Evolutionary conservation across 2,888 invertebrate genomes (phyloP).

Genomic region (Julus scandinavius): DNA sequence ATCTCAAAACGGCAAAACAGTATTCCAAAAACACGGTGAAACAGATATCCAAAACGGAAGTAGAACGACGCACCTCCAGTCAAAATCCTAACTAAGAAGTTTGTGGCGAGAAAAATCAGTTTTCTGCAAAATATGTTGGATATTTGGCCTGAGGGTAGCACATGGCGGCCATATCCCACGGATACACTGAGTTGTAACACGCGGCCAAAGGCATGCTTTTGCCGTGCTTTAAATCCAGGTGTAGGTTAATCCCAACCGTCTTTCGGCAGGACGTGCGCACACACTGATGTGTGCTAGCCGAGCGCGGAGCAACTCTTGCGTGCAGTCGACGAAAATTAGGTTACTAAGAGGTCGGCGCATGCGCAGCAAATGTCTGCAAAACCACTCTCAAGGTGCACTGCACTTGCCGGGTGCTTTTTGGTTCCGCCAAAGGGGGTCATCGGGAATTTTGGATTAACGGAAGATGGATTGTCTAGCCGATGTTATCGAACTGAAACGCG

Average conservation of each 20-base stretch:
- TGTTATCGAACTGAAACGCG: conserved; percentile 3
- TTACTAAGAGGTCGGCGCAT: conserved; percentile 53
- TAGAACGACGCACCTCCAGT: neutral
- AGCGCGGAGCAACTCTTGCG: neutral
- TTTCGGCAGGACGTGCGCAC: neutral
- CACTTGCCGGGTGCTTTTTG: neutral
- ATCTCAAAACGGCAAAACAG: neutral
- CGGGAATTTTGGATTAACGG: conserved; percentile 35
- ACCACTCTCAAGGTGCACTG: neutral
- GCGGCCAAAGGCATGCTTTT: neutral
- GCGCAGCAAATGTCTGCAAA: neutral
- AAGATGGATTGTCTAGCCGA: conserved; percentile 14
- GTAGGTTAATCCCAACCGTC: neutral
- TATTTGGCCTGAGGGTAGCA: neutral
- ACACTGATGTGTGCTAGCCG: conserved; percentile 34
- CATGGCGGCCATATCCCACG: neutral
- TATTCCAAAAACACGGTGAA: neutral
- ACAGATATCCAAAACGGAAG: neutral
- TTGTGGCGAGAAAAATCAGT: neutral
- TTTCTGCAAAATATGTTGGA: neutral
- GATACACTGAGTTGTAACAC: neutral
- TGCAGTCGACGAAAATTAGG: conserved; percentile 48
- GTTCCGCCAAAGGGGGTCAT: conserved; percentile 39
- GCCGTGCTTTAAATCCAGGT: neutral
- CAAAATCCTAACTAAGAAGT: neutral